Conservation (phyloP, 2,888 invertebrate genomes). For the Netelia fuscicornis region DNA sequence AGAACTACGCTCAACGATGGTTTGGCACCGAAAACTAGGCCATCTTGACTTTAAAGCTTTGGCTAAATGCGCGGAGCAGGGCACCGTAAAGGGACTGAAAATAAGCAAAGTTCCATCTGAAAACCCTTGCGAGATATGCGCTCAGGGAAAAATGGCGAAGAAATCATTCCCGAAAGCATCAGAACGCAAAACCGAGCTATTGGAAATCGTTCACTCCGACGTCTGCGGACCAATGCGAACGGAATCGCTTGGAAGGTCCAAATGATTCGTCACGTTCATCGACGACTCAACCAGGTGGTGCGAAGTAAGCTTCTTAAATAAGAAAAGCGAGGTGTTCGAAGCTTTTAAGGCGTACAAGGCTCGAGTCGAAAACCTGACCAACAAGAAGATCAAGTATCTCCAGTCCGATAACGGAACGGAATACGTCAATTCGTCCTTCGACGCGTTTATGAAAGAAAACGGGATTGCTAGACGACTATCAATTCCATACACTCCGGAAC, state of each 20-base stretch:
- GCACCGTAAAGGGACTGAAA: not conserved
- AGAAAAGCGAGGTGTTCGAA: too few relatives aligned
- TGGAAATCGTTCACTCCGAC: conserved; percentile 69
- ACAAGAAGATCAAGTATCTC: too few relatives aligned
- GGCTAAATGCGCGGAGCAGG: conserved; percentile 18
- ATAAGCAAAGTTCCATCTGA: too few relatives aligned
- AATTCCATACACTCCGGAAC: too few relatives aligned
- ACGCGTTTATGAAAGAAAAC: too few relatives aligned
- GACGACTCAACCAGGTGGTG: conserved; percentile 69
- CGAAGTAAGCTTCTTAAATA: conserved; percentile 60
- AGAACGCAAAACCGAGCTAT: conserved; percentile 24
- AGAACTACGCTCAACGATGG: not conserved
- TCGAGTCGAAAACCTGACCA: too few relatives aligned
- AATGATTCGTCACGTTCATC: conserved; percentile 69
- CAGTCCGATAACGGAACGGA: too few relatives aligned
- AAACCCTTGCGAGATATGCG: too few relatives aligned
- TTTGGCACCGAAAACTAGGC: conserved; percentile 51
- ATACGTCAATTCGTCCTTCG: too few relatives aligned
- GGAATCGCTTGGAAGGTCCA: conserved; percentile 56
- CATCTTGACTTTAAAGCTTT: conserved; percentile 45
- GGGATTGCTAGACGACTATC: too few relatives aligned
- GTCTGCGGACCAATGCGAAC: conserved; percentile 65
- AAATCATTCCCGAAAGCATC: not conserved
- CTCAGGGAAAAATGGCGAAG: too few relatives aligned
- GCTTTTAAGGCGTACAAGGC: too few relatives aligned